Conservation (phyloP, 2,888 invertebrate genomes). For the Podotricha telesiphe region DNA sequence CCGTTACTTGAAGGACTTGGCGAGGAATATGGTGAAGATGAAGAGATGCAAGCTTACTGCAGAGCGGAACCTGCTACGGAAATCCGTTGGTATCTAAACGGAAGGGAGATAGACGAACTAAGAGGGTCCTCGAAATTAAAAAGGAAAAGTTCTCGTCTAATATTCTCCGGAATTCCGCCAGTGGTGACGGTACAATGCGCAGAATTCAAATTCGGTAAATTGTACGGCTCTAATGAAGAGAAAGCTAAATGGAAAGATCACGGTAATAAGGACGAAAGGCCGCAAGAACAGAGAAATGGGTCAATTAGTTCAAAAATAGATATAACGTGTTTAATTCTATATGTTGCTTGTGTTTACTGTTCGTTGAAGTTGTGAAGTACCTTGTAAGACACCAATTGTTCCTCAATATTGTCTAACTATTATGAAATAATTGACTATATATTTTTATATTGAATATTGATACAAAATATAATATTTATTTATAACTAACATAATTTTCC, state of each 20-base stretch:
- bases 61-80: conserved; percentile 64
- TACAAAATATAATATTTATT: conserved; percentile 20
- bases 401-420: conserved; percentile 32
- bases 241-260: conserved; percentile 63
- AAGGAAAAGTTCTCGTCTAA: conserved; percentile 56
- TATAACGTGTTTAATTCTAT: conserved; percentile 43
- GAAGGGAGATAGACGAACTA: conserved; percentile 59
- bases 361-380: conserved; percentile 40
- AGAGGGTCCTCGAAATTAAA: conserved; percentile 59
- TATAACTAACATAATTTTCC: neutral
- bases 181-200: conserved; percentile 79
- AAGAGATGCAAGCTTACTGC: conserved; percentile 69
- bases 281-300: conserved; percentile 54
- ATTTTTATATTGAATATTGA: conserved; percentile 18
- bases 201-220: conserved; percentile 76
- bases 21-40: conserved; percentile 64
- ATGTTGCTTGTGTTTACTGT: conserved; percentile 35
- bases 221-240: conserved; percentile 64
- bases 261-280: conserved; percentile 49
- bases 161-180: conserved; percentile 74
- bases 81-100: conserved; percentile 75
- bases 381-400: conserved; percentile 28
- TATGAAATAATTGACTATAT: conserved; percentile 25
- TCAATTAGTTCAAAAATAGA: conserved; percentile 39
- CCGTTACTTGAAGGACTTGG: conserved; percentile 69